These are phyloP conservation scores for Theonella swinhoei DNA, from an alignment of 37 sponge, comb jelly and placozoan species.

Conservation along the genomic window DNA sequence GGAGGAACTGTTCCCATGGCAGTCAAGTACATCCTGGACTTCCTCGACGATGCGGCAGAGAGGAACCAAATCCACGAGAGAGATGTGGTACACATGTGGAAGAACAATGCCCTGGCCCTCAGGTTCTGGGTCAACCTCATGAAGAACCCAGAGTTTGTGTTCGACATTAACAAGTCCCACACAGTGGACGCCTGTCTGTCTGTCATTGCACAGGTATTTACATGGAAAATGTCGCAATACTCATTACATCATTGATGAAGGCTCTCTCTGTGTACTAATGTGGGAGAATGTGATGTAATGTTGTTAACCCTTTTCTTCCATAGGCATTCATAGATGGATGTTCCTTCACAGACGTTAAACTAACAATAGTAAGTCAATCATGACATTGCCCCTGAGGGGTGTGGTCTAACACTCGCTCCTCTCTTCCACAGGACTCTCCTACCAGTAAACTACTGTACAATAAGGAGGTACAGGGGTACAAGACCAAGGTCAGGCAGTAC, in stretches of 20 bases:
- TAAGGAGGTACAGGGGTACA: conserved; percentile 92
- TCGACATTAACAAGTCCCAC: conserved; percentile 92
- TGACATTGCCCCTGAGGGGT: neutral
- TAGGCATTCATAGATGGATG: conserved; percentile 84
- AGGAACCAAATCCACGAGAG: conserved; percentile 62
- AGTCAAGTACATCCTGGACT: conserved; percentile 95
- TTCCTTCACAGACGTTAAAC: conserved; percentile 53
- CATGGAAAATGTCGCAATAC: neutral
- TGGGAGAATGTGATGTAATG: conserved; percentile 1
- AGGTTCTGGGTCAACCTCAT: conserved; percentile 98
- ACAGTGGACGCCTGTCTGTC: conserved; percentile 93
- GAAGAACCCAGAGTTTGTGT: conserved; percentile 98
- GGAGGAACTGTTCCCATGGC: conserved; percentile 77
- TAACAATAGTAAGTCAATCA: conserved; percentile 35
- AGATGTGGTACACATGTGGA: conserved; percentile 93
- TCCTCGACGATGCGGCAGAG: conserved; percentile 91
- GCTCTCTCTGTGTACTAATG: conserved; percentile 25
- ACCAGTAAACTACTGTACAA: conserved; percentile 92
- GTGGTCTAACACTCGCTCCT: neutral
- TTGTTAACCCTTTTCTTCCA: neutral
- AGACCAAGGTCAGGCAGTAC: conserved; percentile 69
- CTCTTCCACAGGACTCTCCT: conserved; percentile 73
- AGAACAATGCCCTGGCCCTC: conserved; percentile 90
- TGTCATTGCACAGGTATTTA: conserved; percentile 76
- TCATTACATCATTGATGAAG: neutral